phyloP scores from a whole-genome alignment of 2,888 invertebrate genomes.

The Amphipoea lucens region DNA sequence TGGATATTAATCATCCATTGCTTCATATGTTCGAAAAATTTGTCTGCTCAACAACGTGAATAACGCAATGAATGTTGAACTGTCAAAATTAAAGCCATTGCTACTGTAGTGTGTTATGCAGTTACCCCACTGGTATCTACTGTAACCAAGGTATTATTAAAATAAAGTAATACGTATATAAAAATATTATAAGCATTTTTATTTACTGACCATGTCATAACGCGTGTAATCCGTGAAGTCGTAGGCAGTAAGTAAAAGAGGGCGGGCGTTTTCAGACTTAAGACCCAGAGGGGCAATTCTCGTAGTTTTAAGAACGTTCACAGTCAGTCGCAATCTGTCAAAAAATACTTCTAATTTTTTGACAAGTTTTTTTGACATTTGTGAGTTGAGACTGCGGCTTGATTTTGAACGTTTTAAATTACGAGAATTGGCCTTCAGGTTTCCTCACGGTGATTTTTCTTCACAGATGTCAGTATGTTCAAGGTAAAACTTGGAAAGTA shows the following conservation, averaged over 20 bases:
- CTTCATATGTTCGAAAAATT: neutral
- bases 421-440: too few species aligned
- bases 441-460: too few species aligned
- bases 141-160: slow-evolving; percentile 28
- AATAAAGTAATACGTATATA: slow-evolving; percentile 14
- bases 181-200: slow-evolving; percentile 6
- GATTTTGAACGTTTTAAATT: too few species aligned
- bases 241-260: neutral
- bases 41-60: neutral
- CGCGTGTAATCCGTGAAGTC: neutral
- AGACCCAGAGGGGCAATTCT: too few species aligned
- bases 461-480: too few species aligned
- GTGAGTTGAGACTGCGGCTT: too few species aligned
- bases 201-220: neutral
- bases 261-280: too few species aligned
- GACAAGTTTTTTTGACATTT: too few species aligned
- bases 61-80: neutral
- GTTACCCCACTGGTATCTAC: neutral
- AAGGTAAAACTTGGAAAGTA: too few species aligned
- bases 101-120: neutral
- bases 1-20: neutral
- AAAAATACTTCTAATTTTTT: too few species aligned
- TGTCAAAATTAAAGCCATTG: neutral
- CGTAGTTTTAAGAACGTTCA: too few species aligned
- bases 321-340: too few species aligned